These are phyloP conservation scores for Balaeniceps rex DNA, from an alignment of 2,113 vertebrate genomes.

Conservation along the genomic window DNA sequence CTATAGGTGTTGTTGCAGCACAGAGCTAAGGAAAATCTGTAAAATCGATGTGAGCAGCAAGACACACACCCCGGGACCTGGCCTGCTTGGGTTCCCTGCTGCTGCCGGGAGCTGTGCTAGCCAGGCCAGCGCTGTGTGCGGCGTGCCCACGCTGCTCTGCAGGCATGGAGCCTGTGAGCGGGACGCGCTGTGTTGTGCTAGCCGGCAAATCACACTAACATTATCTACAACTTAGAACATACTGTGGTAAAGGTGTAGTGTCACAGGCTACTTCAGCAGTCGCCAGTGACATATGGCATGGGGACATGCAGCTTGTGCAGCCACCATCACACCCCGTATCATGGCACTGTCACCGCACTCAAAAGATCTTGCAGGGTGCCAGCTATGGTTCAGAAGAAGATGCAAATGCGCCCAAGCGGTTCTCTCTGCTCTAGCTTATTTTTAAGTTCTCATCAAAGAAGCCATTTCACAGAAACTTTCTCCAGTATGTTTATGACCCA, in stretches of 20 bases:
- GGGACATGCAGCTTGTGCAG: not conserved
- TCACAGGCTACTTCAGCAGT: not conserved
- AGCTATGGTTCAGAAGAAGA: not conserved
- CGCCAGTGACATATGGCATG: accelerated
- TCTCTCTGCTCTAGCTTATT: not conserved
- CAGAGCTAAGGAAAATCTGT: not conserved
- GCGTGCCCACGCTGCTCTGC: not conserved
- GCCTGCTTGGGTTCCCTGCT: not conserved
- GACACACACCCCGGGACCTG: not conserved
- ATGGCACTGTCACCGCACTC: accelerated
- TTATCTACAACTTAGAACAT: not conserved
- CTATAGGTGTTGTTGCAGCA: not conserved
- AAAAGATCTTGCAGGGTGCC: not conserved
- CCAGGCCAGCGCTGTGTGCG: accelerated
- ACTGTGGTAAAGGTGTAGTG: not conserved
- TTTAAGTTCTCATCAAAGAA: not conserved
- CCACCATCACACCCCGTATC: accelerated
- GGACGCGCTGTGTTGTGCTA: accelerated
- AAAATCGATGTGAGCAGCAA: not conserved
- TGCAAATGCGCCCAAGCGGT: not conserved
- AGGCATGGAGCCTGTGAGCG: not conserved
- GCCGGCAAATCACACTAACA: accelerated
- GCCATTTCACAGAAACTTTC: not conserved
- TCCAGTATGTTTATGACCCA: not conserved
- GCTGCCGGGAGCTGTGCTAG: not conserved